Evolutionary conservation across 2,888 invertebrate genomes (phyloP).

Genomic region (Eupsilia transversa): DNA sequence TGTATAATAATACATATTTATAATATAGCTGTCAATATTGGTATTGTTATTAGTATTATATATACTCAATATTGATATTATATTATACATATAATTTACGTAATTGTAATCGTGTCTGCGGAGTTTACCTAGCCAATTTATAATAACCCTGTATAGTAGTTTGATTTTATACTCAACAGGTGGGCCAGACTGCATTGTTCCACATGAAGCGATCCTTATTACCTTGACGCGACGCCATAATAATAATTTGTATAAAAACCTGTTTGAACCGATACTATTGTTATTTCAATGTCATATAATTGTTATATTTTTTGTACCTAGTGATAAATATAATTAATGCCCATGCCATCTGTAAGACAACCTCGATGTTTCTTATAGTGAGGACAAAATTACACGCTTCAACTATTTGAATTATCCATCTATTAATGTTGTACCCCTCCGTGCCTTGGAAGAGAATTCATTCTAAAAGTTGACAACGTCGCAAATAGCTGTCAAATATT

Average conservation of each 20-base stretch:
- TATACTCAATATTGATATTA: no score
- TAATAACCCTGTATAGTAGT: neutral
- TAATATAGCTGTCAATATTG: no score
- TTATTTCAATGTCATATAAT: slow-evolving; percentile 75
- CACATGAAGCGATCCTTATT: slow-evolving; percentile 17
- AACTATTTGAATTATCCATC: neutral
- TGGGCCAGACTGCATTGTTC: slow-evolving; percentile 4
- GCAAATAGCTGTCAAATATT: no score
- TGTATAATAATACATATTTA: no score
- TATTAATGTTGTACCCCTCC: neutral
- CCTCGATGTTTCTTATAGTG: slow-evolving; percentile 60
- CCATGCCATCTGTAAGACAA: slow-evolving; percentile 54
- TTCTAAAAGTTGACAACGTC: no score
- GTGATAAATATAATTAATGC: slow-evolving; percentile 65
- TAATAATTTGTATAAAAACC: slow-evolving; percentile 64
- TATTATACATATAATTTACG: no score
- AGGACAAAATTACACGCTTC: slow-evolving; percentile 44
- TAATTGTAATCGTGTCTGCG: no score
- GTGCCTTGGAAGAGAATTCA: no score
- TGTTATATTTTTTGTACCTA: slow-evolving; percentile 70
- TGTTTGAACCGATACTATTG: slow-evolving; percentile 72
- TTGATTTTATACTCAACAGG: neutral
- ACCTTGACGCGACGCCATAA: slow-evolving; percentile 45
- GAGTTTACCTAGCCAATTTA: neutral
- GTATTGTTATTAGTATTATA: no score